These are phyloP conservation scores for Scelioninae gen. 2 DNA, from an alignment of 2,888 invertebrate species.

Conservation along the genomic window DNA sequence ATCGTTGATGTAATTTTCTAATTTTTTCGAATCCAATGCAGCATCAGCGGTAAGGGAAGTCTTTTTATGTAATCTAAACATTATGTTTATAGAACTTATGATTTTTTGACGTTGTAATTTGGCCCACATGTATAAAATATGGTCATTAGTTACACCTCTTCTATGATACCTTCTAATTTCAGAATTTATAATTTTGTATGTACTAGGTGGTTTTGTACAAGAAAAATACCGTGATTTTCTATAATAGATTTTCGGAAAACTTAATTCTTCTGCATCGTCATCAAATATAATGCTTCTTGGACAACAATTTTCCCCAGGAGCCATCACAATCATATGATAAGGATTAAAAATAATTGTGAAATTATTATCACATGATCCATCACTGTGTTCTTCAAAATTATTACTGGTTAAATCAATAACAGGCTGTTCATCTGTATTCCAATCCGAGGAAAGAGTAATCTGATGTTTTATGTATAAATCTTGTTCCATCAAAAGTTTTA, in stretches of 20 bases:
- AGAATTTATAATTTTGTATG: constrained; percentile 52
- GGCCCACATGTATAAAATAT: constrained; percentile 38
- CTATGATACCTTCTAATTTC: constrained; percentile 53
- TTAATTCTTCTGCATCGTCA: constrained; percentile 33
- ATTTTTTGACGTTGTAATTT: constrained; percentile 44
- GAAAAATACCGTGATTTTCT: constrained; percentile 5
- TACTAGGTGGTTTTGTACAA: constrained; percentile 9
- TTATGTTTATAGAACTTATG: constrained; percentile 41
- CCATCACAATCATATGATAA: constrained; percentile 16
- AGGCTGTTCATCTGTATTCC: background rate
- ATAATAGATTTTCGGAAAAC: constrained; percentile 29
- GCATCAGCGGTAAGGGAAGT: constrained; percentile 32
- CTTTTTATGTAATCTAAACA: constrained; percentile 45
- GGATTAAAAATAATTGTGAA: constrained; percentile 27
- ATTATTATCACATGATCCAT: constrained; percentile 1
- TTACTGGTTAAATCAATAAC: constrained; percentile 21
- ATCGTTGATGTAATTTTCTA: constrained; percentile 22
- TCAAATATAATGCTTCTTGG: constrained; percentile 32
- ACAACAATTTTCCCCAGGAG: constrained; percentile 21
- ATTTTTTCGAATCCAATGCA: constrained; percentile 36
- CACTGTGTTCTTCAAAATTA: constrained; percentile 22
- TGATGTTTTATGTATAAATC: constrained; percentile 21
- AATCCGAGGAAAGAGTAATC: constrained; percentile 1
- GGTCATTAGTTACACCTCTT: constrained; percentile 35
- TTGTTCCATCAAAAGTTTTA: constrained; percentile 3